Evolutionary conservation across 1,140 invertebrate species (phyloP).

Genomic region (Eumaeus atala): DNA sequence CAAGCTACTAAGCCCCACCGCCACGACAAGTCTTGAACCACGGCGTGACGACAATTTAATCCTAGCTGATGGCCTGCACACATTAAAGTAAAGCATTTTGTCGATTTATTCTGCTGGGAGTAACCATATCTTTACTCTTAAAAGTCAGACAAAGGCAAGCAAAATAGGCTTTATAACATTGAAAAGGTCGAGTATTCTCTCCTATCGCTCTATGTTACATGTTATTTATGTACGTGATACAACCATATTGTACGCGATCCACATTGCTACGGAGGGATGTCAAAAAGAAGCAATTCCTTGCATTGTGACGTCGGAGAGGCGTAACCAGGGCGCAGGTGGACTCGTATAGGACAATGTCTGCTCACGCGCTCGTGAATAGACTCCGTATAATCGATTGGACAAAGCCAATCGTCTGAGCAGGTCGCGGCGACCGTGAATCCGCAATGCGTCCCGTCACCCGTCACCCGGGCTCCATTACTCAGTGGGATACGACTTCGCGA

Average conservation of each 20-base stretch:
- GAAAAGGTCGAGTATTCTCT: too few species aligned
- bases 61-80: too few species aligned
- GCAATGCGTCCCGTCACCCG: constrained; percentile 37
- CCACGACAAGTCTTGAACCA: too few species aligned
- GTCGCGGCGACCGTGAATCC: constrained; percentile 66
- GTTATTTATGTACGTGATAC: too few species aligned
- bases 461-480: constrained; percentile 29
- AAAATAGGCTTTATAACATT: too few species aligned
- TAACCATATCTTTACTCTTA: too few species aligned
- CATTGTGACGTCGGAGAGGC: constrained; percentile 41
- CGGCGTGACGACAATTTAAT: too few species aligned
- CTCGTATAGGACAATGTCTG: constrained; percentile 33
- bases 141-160: too few species aligned
- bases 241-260: neutral
- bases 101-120: too few species aligned
- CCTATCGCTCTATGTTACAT: too few species aligned
- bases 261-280: neutral
- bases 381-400: constrained; percentile 67
- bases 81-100: too few species aligned
- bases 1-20: too few species aligned
- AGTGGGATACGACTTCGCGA: constrained; percentile 51
- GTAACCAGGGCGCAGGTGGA: constrained; percentile 36
- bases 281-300: neutral
- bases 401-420: constrained; percentile 65
- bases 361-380: constrained; percentile 45